Evolutionary conservation across 1,140 invertebrate species (phyloP), one percentile per base, ranked within the genome.

Genomic region (Homarus americanus): DNA sequence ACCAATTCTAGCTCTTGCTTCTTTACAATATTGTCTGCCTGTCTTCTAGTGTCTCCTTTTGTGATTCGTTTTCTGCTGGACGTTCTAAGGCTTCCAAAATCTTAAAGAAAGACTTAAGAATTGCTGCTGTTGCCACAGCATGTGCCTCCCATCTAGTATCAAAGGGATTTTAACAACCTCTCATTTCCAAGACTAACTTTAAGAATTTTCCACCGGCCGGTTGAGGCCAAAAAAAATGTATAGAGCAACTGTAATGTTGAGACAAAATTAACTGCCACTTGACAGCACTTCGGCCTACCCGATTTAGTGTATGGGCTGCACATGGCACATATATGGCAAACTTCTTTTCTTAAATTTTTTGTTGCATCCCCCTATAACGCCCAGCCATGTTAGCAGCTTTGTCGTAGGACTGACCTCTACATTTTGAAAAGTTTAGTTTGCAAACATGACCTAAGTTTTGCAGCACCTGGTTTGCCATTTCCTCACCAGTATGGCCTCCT

Each of bases 1-100:
- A 90, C 79, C 53, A 91, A 91, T 92, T 91, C 87, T 92, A 92
- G 49, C 49, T 91, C 83, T 92, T 92, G 91, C 66, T 91, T 87
- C 58, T 91, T 91, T 58, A 24, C 17, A 58, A 91, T 92, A 80
- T 28, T 32, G 32, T 34, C 32, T 58, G 17, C 53, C 58, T 91
- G 15, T 58, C 9, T 58, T 58, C 53, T 58, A 20, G 53, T 58
- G 53, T 80, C 41, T 58, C n/a, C 49, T 80, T 58, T 80, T 80
- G 41, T 44, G 28, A 44, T 20, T 44, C 4, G 41, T 80, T 20
- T 58, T 58, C 78, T 3, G 5, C 41, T 80, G 49, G 32, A 53
- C 44, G 28, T 44, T 80, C 78, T 44, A 49, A 44, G 7, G 40
- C 78, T 49, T n/a, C 78, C 40, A 80, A 24, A 58, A 80, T 49